These are phyloP conservation scores for Allolobophora icterica DNA, from an alignment of 2,888 invertebrate species.

Conservation along the genomic window DNA sequence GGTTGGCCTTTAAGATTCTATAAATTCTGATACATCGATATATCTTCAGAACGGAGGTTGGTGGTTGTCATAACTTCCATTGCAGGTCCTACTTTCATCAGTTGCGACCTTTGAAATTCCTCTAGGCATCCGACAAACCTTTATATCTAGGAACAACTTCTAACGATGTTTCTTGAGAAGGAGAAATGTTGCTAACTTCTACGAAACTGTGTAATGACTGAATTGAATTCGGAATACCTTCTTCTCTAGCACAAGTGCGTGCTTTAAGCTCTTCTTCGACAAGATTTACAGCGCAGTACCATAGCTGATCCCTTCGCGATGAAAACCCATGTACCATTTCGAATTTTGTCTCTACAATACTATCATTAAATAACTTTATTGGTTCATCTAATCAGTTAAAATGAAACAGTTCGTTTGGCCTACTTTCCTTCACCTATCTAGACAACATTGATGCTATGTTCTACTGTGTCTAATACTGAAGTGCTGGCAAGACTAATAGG, in stretches of 20 bases:
- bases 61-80: no score
- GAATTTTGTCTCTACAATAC: not conserved
- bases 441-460: no score
- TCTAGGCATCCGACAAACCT: no score
- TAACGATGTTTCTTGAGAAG: not conserved
- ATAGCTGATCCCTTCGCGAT: not conserved
- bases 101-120: no score
- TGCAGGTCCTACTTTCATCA: no score
- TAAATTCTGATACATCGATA: no score
- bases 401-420: not conserved
- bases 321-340: not conserved
- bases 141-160: not conserved
- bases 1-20: no score
- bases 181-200: not conserved
- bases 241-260: not conserved
- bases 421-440: not conserved
- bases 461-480: not conserved
- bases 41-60: no score
- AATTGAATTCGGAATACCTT: not conserved
- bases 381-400: not conserved
- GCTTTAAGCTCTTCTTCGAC: not conserved
- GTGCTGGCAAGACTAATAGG: no score
- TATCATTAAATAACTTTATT: not conserved
- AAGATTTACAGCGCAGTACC: not conserved
- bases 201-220: not conserved